Percentiles rank a stretch among this genome's conserved stretches.
phyloP scores from a whole-genome alignment of 1,140 invertebrate species.

The Heliconius melpomene region DNA sequence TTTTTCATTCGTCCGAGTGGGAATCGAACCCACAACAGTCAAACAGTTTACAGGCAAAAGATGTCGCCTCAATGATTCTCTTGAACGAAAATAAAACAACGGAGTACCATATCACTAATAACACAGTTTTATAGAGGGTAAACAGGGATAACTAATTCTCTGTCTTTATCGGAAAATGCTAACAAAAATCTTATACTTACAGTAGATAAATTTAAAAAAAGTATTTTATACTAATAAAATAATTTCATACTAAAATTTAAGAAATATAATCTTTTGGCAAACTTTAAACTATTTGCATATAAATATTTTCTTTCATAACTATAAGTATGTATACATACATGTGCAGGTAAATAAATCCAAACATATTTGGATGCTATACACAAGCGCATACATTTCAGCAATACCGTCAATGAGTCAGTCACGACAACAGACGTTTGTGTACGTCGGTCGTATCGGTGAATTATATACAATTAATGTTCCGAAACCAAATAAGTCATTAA shows the following conservation, averaged over 20 bases:
- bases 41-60: not conserved
- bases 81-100: too few species aligned
- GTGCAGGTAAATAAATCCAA: not conserved
- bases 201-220: too few species aligned
- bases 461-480: not conserved
- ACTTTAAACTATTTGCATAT: too few species aligned
- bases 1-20: not conserved
- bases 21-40: not conserved
- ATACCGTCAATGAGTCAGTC: conserved; percentile 12
- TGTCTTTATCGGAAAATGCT: too few species aligned
- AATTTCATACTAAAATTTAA: too few species aligned
- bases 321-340: not conserved
- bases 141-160: too few species aligned
- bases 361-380: not conserved
- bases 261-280: too few species aligned
- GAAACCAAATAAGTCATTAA: not conserved
- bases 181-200: too few species aligned
- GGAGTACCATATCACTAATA: too few species aligned
- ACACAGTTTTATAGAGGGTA: too few species aligned
- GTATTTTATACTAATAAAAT: too few species aligned
- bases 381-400: not conserved
- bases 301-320: too few species aligned
- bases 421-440: not conserved
- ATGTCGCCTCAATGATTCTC: not conserved
- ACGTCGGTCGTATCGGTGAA: not conserved